Percentiles rank a stretch among this genome's conserved stretches.
Conservation (phyloP, 2,888 invertebrate genomes). For the Romanomermis culicivorax region DNA sequence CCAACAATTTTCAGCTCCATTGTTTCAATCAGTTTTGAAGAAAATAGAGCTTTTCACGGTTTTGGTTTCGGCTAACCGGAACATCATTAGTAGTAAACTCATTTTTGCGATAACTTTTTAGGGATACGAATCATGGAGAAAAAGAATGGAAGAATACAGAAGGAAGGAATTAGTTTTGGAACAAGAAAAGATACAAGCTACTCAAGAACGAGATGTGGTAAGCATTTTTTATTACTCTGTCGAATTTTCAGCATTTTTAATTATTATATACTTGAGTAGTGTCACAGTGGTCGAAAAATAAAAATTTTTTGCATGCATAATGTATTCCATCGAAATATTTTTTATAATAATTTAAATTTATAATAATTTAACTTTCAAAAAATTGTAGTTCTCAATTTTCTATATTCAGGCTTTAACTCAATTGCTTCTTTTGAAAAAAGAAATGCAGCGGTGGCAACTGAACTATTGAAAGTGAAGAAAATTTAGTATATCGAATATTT, state of each 20-base stretch:
- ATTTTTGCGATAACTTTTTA: not conserved
- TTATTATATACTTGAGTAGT: no score
- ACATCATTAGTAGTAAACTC: no score
- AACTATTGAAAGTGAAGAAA: no score
- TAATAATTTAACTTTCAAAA: not conserved
- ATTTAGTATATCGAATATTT: no score
- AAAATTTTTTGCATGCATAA: no score
- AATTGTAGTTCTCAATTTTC: not conserved
- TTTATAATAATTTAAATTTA: not conserved
- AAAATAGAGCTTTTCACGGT: no score
- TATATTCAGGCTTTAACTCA: not conserved
- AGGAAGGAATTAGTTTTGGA: not conserved
- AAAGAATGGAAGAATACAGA: not conserved
- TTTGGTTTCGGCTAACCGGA: no score
- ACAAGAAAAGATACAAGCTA: not conserved
- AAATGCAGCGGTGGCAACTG: not conserved
- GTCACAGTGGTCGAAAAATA: no score
- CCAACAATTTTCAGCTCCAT: no score
- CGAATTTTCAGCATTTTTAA: no score
- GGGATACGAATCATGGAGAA: conserved; percentile 1
- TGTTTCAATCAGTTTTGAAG: no score
- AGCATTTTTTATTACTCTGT: no score
- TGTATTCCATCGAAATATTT: not conserved
- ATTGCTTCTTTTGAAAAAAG: not conserved
- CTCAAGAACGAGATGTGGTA: conserved; percentile 7